A percentile compares a stretch with the other conserved stretches of the same genome.
Conservation (phyloP, 1,140 invertebrate genomes). For the Glossosoma conforme region DNA sequence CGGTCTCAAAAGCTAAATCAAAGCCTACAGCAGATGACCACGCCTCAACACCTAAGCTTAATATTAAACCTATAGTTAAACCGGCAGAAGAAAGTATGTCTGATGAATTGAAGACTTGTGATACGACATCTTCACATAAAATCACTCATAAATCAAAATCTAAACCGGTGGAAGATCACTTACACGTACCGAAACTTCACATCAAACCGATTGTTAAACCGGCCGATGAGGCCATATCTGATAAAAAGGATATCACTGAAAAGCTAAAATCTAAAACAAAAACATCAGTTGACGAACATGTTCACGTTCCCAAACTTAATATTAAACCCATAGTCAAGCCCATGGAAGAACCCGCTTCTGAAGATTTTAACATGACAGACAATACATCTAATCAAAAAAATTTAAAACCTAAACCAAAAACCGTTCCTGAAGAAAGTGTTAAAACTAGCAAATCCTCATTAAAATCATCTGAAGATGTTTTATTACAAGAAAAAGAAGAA, state of each 20-base stretch:
- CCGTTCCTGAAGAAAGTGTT: conserved; percentile 1
- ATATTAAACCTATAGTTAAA: conserved; percentile 27
- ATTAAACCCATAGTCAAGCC: conserved; percentile 44
- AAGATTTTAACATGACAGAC: conserved; percentile 3
- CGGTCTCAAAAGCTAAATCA: too few relatives aligned
- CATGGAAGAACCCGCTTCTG: conserved; percentile 30
- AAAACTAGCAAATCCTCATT: conserved; percentile 8
- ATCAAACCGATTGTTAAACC: conserved; percentile 39
- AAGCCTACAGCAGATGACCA: too few relatives aligned
- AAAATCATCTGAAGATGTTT: conserved; percentile 4
- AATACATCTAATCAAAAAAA: conserved; percentile 27
- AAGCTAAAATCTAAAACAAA: too few relatives aligned
- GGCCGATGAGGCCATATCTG: conserved; percentile 28
- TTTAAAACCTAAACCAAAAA: too few relatives aligned
- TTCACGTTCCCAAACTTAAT: conserved; percentile 44
- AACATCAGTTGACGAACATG: too few relatives aligned
- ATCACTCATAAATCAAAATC: conserved; percentile 5
- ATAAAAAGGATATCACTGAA: too few relatives aligned
- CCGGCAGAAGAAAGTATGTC: conserved; percentile 34
- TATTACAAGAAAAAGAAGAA: conserved; percentile 1
- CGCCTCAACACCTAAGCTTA: conserved; percentile 9
- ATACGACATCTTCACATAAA: conserved; percentile 27
- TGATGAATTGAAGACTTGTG: conserved; percentile 1
- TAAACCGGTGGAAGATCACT: conserved; percentile 1
- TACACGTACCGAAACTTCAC: conserved; percentile 12